A percentile compares a stretch with the other conserved stretches of the same genome.
Conservation (phyloP, 2,113 vertebrate species). For the Irena cyanogastra region DNA sequence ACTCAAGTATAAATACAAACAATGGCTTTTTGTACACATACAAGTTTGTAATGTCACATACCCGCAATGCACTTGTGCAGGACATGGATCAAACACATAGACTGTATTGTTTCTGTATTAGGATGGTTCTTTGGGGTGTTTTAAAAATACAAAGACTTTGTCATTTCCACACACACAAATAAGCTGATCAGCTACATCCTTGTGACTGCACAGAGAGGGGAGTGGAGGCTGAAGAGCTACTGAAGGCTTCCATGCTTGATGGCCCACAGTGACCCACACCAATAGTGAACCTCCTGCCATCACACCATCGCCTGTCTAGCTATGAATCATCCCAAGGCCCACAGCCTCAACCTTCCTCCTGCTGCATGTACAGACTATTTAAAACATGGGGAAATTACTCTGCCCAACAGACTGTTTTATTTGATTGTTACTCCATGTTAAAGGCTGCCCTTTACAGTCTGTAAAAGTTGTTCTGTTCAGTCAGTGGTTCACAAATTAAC, state of each 20-base stretch:
- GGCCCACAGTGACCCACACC: background rate
- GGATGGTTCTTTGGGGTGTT: background rate
- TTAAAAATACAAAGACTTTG: background rate
- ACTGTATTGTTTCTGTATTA: background rate
- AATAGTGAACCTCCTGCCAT: background rate
- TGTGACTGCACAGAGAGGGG: background rate
- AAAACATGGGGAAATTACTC: background rate
- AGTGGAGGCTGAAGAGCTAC: background rate
- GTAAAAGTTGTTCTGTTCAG: constrained; percentile 19
- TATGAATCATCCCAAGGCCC: background rate
- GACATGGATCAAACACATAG: background rate
- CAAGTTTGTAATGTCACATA: background rate
- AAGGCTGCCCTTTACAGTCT: constrained; percentile 12
- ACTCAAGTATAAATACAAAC: background rate
- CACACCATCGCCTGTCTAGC: background rate
- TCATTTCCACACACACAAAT: background rate
- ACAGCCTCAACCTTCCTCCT: background rate
- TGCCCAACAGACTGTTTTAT: background rate
- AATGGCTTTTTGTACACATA: background rate
- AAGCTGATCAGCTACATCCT: background rate
- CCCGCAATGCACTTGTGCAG: background rate
- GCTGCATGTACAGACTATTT: background rate
- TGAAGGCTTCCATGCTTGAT: background rate
- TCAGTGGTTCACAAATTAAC: constrained; percentile 30
- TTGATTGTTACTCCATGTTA: background rate